Percentiles rank a stretch among this genome's conserved stretches.
Evolutionary conservation across 2,113 vertebrate genomes (phyloP).

Genomic region (Eretmodus cyanostictus): DNA sequence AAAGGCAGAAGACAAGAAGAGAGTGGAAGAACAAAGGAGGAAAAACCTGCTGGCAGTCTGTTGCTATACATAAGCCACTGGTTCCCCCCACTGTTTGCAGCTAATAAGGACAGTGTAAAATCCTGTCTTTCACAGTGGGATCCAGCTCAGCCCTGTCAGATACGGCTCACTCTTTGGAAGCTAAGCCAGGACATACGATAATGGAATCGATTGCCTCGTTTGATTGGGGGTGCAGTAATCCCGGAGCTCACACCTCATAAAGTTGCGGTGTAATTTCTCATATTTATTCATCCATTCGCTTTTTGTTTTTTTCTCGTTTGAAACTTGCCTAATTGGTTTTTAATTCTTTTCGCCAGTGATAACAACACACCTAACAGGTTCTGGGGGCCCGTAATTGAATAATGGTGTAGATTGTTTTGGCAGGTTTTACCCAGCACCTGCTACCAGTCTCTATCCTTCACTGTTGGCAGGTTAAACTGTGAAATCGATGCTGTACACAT

Average conservation of each 20-base stretch:
- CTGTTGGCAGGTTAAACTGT: conserved; percentile 48
- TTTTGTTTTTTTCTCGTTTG: background rate
- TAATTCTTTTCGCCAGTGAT: conserved; percentile 42
- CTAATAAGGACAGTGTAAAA: conserved; percentile 63
- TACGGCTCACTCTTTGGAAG: conserved; percentile 8
- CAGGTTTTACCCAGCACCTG: conserved; percentile 44
- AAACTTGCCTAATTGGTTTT: conserved; percentile 36
- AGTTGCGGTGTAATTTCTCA: background rate
- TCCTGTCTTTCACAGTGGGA: conserved; percentile 39
- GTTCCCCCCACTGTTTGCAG: conserved; percentile 54
- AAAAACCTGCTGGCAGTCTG: conserved; percentile 33
- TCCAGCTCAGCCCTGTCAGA: conserved; percentile 44
- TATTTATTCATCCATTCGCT: background rate
- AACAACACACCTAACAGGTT: conserved; percentile 33
- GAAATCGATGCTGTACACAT: conserved; percentile 50
- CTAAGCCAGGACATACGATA: conserved; percentile 38
- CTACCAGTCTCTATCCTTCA: conserved; percentile 22
- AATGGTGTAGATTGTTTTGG: conserved; percentile 46
- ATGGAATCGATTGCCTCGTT: conserved; percentile 26
- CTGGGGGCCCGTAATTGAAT: conserved; percentile 16
- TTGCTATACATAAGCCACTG: conserved; percentile 38
- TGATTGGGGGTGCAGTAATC: background rate
- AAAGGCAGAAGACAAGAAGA: background rate
- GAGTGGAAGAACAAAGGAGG: conserved; percentile 25
- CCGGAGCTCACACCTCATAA: background rate